Conservation (phyloP, 1,140 invertebrate species). For the Cyrtorhinus lividipennis region DNA sequence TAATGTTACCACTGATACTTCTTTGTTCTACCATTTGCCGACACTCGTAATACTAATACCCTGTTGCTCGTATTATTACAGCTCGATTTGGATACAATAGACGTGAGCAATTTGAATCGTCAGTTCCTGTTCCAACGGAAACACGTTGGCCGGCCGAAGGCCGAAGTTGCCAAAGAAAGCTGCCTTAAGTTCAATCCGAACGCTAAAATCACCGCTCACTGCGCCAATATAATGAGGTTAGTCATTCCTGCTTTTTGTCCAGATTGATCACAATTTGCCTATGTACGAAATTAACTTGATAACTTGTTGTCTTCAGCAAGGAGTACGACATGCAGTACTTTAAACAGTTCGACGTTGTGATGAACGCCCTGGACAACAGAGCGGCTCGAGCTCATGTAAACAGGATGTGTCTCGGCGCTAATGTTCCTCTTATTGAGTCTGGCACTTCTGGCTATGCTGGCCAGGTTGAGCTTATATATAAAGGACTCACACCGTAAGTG, state of each 20-base stretch:
- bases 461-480: constrained; percentile 77
- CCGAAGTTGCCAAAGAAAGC: constrained; percentile 71
- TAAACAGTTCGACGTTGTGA: constrained; percentile 78
- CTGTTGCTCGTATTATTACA: too few species aligned
- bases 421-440: constrained; percentile 88
- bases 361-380: constrained; percentile 96
- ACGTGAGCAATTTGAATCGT: constrained; percentile 97
- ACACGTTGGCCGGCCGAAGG: constrained; percentile 96
- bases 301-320: constrained; percentile 41
- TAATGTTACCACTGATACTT: too few species aligned
- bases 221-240: constrained; percentile 88
- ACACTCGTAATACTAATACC: too few species aligned
- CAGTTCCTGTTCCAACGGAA: constrained; percentile 96
- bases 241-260: constrained; percentile 25
- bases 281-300: too few species aligned
- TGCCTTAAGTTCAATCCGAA: constrained; percentile 79
- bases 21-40: too few species aligned
- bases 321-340: constrained; percentile 88
- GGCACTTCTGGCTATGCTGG: constrained; percentile 94
- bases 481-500: constrained; percentile 50
- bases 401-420: constrained; percentile 91
- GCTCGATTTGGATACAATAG: constrained; percentile 99
- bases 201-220: constrained; percentile 73
- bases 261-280: background rate
- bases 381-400: constrained; percentile 97